Conservation (phyloP, 2,888 invertebrate species). For the Cryptocephalus moraei region DNA sequence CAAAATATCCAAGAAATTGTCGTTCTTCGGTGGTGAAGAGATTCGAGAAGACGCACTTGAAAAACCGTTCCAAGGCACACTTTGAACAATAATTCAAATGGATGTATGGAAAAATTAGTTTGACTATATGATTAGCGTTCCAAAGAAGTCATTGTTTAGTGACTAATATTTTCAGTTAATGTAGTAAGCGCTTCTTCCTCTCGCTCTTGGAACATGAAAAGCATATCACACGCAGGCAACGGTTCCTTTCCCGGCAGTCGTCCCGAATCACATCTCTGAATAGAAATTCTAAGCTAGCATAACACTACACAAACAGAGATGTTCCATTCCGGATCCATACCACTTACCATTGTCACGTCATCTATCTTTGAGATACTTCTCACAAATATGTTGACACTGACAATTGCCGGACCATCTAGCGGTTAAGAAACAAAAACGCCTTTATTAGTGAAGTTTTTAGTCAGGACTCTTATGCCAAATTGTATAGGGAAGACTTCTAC, state of each 20-base stretch:
- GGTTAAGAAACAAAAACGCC: constrained; percentile 35
- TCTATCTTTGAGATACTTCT: constrained; percentile 98
- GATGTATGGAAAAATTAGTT: too few species aligned
- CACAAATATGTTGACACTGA: constrained; percentile 96
- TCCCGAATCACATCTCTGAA: constrained; percentile 29
- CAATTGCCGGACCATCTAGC: constrained; percentile 87
- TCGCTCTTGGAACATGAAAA: neutral
- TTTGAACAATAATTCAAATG: too few species aligned
- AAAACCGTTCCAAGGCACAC: too few species aligned
- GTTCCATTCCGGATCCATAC: constrained; percentile 27
- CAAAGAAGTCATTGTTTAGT: too few species aligned
- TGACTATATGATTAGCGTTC: too few species aligned
- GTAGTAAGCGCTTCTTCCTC: neutral
- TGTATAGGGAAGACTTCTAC: too few species aligned
- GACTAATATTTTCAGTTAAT: too few species aligned
- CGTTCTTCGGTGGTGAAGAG: too few species aligned
- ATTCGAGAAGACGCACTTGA: too few species aligned
- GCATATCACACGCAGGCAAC: constrained; percentile 14
- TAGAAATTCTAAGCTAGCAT: constrained; percentile 27
- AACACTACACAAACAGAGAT: constrained; percentile 31
- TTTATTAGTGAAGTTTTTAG: constrained; percentile 23
- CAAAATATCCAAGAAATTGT: too few species aligned
- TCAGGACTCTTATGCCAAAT: constrained; percentile 9
- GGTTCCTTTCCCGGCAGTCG: constrained; percentile 15
- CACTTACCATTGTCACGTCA: constrained; percentile 98